Evolutionary conservation across 2,888 invertebrate genomes (phyloP), one percentile per base, ranked within the genome.

Genomic region (Gnatocerus cornutus): DNA sequence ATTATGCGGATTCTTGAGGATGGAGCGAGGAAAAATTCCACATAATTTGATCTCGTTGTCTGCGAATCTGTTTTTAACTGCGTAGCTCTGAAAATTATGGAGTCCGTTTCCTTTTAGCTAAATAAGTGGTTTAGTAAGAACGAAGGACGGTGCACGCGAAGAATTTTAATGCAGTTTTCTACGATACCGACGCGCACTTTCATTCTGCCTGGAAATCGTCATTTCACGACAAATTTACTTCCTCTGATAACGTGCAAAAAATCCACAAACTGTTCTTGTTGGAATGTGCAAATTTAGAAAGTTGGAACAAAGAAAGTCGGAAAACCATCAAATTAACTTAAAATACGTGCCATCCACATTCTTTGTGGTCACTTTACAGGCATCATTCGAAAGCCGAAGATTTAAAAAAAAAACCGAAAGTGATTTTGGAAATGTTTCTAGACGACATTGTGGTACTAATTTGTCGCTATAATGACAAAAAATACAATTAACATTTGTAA

Each of bases 151-250:
- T 7, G n/a, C 33, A 33, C 1, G n/a, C 33, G n/a, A 33, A n/a
- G 33, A 33, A 33, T 33, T 33, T 33, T 33, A 33, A 33, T 33
- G 33, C 33, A 33, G n/a, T 33, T 33, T 33, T n/a, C 33, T 33
- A 21, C 21, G 4, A 21, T 21, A 4, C 21, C 21, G 21, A 21
- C 1, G 21, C 4, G 21, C 21, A 21, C 21, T 21, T 21, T 21
- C 21, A 21, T 21, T 21, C 21, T 21, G 21, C 4, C 2, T 21
- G 21, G 21, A 21, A 21, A 21, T 21, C 21, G 21, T 1, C 1
- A 4, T 21, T 21, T 21, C 21, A 21, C 21, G 21, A 21, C 21
- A 21, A 21, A 21, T 21, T 3, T 21, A 33, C 33, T 33, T 33
- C 33, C 33, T 6, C 1, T n/a, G 33, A 33, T 33, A n/a, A 33